These are phyloP conservation scores for Oegoconia quadripuncta DNA, from an alignment of 2,888 invertebrate genomes.

Conservation along the genomic window DNA sequence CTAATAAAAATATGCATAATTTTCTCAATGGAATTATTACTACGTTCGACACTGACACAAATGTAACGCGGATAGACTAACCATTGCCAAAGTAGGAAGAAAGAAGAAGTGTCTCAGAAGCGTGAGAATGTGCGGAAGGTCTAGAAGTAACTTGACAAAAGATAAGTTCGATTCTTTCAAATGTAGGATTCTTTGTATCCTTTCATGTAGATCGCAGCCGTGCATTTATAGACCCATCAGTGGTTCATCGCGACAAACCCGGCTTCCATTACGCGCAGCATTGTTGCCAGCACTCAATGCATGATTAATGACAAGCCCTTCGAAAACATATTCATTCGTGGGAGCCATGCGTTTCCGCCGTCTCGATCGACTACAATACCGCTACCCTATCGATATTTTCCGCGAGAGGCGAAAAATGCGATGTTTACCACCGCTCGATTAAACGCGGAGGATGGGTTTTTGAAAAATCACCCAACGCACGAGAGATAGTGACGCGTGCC, in stretches of 20 bases:
- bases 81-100: too few relatives aligned
- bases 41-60: too few relatives aligned
- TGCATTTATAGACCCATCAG: constrained; percentile 45
- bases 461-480: constrained; percentile 59
- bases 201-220: constrained; percentile 27
- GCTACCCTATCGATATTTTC: constrained; percentile 59
- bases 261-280: constrained; percentile 54
- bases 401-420: constrained; percentile 66
- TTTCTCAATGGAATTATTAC: too few relatives aligned
- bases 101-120: too few relatives aligned
- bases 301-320: constrained; percentile 67
- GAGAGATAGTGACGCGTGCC: constrained; percentile 54
- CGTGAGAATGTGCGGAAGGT: too few relatives aligned
- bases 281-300: constrained; percentile 65
- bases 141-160: too few relatives aligned
- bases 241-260: constrained; percentile 54
- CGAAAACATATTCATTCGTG: constrained; percentile 67
- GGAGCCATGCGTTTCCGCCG: constrained; percentile 46
- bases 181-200: constrained; percentile 4
- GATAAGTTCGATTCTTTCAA: constrained; percentile 13
- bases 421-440: constrained; percentile 76
- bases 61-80: too few relatives aligned
- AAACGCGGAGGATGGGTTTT: constrained; percentile 59
- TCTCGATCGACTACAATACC: constrained; percentile 48
- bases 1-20: too few relatives aligned